A percentile compares a stretch with the other conserved stretches of the same genome.
phyloP scores from a whole-genome alignment of 2,113 vertebrate species.

The Alces alces region DNA sequence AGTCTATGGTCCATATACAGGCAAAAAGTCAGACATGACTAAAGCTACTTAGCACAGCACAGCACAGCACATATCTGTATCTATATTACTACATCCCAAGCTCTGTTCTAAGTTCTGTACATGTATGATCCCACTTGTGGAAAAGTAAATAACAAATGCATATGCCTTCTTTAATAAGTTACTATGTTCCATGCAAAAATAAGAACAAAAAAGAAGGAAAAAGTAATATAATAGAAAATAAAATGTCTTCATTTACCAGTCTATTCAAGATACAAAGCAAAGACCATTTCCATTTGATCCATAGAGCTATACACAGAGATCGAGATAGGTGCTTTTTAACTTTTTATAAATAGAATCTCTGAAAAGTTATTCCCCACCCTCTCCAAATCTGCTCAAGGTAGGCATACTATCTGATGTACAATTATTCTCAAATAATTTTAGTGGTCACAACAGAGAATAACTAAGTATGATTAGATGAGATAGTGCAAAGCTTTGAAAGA shows the following conservation, averaged over 20 bases:
- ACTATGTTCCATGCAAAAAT: not conserved
- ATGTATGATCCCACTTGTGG: not conserved
- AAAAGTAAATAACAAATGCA: not conserved
- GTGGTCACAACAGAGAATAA: not conserved
- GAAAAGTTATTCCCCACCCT: not conserved
- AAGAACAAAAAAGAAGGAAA: not conserved
- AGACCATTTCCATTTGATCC: not conserved
- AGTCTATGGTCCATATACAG: not conserved
- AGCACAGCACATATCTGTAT: not conserved
- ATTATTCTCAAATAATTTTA: slow-evolving; percentile 4
- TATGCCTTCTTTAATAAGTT: not conserved
- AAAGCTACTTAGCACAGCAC: not conserved
- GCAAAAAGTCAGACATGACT: not conserved
- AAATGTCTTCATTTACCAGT: not conserved
- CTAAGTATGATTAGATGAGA: not conserved
- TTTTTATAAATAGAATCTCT: not conserved
- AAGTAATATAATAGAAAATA: not conserved
- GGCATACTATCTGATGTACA: not conserved
- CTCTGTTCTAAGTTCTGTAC: not conserved
- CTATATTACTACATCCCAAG: not conserved
- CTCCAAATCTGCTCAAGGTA: not conserved
- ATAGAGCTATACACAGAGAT: not conserved
- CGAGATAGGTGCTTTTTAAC: not conserved
- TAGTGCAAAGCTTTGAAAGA: not conserved
- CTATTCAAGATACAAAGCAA: not conserved